phyloP scores from a whole-genome alignment of 2,113 vertebrate genomes.

The Pseudorhombus dupliciocellatus region DNA sequence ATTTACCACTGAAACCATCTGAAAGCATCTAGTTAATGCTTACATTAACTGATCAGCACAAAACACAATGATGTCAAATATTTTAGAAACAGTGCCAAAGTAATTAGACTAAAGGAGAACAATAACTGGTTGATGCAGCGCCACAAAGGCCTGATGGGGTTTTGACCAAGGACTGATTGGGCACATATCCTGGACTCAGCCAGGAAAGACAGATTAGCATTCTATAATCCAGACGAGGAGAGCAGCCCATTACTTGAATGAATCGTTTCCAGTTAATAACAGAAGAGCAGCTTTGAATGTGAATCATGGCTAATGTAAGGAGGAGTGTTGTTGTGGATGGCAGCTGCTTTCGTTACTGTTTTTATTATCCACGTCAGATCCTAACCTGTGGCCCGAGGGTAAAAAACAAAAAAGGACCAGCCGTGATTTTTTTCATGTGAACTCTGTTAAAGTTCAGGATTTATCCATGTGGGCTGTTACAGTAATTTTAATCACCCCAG shows the following conservation, averaged over 20 bases:
- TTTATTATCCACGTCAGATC: too few relatives aligned
- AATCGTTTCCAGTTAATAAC: slow-evolving; percentile 50
- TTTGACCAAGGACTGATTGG: slow-evolving; percentile 7
- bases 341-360: background rate
- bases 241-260: slow-evolving; percentile 55
- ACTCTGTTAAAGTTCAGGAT: too few relatives aligned
- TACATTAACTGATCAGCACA: too few relatives aligned
- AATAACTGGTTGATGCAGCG: slow-evolving; percentile 4
- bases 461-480: background rate
- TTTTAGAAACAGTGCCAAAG: slow-evolving; percentile 11
- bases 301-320: slow-evolving; percentile 31
- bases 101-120: slow-evolving; percentile 33
- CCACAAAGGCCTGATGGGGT: background rate
- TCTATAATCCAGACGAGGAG: slow-evolving; percentile 62
- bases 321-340: background rate
- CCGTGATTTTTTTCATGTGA: too few relatives aligned
- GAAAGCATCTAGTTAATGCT: too few relatives aligned
- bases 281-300: slow-evolving; percentile 23
- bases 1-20: too few relatives aligned
- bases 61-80: slow-evolving; percentile 14
- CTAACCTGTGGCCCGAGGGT: too few relatives aligned
- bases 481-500: background rate
- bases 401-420: too few relatives aligned
- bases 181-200: slow-evolving; percentile 19
- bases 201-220: slow-evolving; percentile 56